phyloP scores from a whole-genome alignment of 2,113 vertebrate species.

The Anolis sagrei region DNA sequence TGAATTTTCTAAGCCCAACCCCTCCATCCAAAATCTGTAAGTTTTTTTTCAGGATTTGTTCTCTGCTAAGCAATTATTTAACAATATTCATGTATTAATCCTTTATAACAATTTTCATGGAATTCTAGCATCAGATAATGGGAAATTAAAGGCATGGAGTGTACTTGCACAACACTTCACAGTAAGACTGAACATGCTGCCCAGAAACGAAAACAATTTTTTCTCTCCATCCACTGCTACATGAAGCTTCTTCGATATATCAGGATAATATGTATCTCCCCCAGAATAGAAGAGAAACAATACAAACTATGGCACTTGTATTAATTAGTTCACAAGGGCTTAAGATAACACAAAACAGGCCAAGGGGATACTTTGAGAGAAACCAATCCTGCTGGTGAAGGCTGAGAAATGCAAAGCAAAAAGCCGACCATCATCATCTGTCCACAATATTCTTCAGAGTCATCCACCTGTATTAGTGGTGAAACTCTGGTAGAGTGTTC shows the following conservation, averaged over 20 bases:
- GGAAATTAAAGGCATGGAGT: neutral
- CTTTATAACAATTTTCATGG: neutral
- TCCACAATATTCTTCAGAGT: no score
- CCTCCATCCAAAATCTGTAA: no score
- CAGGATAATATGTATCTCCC: neutral
- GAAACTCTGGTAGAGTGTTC: no score
- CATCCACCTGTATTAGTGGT: no score
- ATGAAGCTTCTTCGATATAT: neutral
- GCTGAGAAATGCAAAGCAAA: neutral
- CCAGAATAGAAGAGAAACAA: fast-evolving
- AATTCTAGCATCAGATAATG: neutral
- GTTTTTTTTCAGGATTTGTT: no score
- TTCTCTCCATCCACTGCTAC: neutral
- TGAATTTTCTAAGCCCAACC: neutral
- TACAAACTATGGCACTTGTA: neutral
- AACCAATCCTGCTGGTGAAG: neutral
- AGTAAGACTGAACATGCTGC: neutral
- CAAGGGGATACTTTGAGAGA: neutral
- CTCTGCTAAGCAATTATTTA: neutral
- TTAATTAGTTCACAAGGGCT: neutral
- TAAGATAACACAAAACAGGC: neutral
- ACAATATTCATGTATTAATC: neutral
- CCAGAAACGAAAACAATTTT: neutral
- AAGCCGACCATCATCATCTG: no score
- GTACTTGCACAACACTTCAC: neutral